Base-by-base conservation (phyloP, 2,888 invertebrate species). In the Boloria selene region DNA sequence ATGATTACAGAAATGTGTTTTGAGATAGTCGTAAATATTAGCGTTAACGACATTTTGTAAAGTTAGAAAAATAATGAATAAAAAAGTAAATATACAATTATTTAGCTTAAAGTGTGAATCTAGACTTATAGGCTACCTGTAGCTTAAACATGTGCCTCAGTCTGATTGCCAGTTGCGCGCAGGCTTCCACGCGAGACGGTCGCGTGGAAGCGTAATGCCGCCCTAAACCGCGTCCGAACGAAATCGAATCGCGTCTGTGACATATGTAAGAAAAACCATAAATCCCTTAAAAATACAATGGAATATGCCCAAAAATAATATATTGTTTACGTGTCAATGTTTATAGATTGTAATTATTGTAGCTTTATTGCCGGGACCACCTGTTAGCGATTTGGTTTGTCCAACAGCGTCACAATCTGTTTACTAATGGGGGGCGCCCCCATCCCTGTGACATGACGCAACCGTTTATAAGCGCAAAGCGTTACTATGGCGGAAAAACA, bases 401-500 rank as follows among this genome's bases (percentile, higher is more conserved):
- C 84, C 81, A 80, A 79, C 80, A 83, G 77, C 86, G 88, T 87
- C 89, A 87, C 85, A 83, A 87, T 86, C 86, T 92, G 91, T 92
- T 91, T 92, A 92, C 91, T 86, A 86, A 87, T 83, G 84, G 83
- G 81, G 82, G 78, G 75, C 74, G 79, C 82, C 83, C 84, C 84
- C 85, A 70, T 82, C 81, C 75, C 77, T 75, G 74, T 74, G 79
- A 78, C 79, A 80, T 91, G 91, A 92, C 91, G 91, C 87, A 88
- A 89, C 77, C 79, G 77, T 88, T 88, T 87, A 90, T 86, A 83
- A 83, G 79, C 84, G 81, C 83, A 81, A 77, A 78, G 83, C 85
- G 87, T 88, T 86, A 88, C 88, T 81, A 86, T 86, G 87, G 84
- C 85, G 87, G 90, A 89, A 90, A 89, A 90, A 88, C 86, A 89